Percentiles rank a stretch among this genome's conserved stretches.
These are phyloP conservation scores for Tenrec ecaudatus DNA, from an alignment of 2,113 vertebrate genomes.

Conservation along the genomic window DNA sequence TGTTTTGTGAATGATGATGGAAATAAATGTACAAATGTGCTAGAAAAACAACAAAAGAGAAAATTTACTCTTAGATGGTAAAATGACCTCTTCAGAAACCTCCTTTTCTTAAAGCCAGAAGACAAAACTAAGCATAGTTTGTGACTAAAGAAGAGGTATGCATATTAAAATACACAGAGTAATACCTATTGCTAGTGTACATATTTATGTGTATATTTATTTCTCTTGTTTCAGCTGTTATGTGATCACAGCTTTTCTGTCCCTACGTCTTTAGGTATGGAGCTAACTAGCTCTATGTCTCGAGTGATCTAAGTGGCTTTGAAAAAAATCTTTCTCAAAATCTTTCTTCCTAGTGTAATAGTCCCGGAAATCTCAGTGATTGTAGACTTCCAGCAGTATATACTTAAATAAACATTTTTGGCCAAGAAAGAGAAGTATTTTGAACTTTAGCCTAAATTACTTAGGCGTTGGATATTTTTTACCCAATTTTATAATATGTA, in stretches of 20 bases:
- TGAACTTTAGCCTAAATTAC: neutral
- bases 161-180: constrained; percentile 46
- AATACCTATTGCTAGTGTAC: constrained; percentile 10
- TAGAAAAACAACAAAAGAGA: no score
- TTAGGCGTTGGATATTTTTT: neutral
- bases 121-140: constrained; percentile 60
- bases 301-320: neutral
- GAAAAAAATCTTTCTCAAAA: constrained; percentile 16
- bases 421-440: neutral
- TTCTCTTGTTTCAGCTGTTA: constrained; percentile 15
- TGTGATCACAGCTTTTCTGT: neutral
- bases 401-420: constrained; percentile 27
- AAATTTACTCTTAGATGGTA: constrained; percentile 42
- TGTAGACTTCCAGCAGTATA: neutral
- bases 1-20: no score
- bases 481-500: neutral
- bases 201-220: constrained; percentile 56
- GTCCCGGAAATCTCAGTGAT: neutral
- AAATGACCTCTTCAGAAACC: constrained; percentile 1
- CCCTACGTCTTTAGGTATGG: neutral
- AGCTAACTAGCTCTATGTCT: neutral
- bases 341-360: neutral
- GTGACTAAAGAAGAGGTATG: constrained; percentile 44
- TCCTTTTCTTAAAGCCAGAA: constrained; percentile 27
- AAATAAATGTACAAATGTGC: no score